Evolutionary conservation across 2,888 invertebrate species (phyloP).

Genomic region (Nephrotoma appendiculata): DNA sequence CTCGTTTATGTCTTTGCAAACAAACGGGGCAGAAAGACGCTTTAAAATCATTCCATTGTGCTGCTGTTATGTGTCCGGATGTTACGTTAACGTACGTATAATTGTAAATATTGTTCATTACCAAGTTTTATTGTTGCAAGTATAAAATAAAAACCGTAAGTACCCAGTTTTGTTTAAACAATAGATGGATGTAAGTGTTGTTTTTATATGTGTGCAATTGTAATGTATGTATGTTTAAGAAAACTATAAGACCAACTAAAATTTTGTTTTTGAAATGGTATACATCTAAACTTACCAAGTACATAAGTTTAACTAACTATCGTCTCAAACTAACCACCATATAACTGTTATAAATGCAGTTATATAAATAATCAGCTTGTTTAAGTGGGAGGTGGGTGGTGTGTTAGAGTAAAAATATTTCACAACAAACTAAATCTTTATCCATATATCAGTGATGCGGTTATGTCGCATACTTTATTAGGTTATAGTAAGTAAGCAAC

Average conservation of each 20-base stretch:
- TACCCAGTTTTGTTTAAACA: not conserved
- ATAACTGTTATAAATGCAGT: not conserved
- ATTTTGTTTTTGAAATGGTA: not conserved
- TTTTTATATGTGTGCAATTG: not conserved
- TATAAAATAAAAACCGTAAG: not conserved
- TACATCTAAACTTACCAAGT: not conserved
- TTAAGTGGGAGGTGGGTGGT: too few relatives aligned
- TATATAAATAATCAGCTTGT: not conserved
- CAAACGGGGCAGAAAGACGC: not conserved
- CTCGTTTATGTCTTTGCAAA: not conserved
- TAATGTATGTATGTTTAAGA: not conserved
- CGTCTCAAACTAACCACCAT: not conserved
- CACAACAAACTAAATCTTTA: too few relatives aligned
- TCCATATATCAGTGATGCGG: too few relatives aligned
- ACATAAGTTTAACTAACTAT: not conserved
- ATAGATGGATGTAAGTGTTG: not conserved
- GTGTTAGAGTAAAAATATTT: too few relatives aligned
- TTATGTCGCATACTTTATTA: too few relatives aligned
- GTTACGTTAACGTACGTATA: not conserved
- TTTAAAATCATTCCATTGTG: not conserved
- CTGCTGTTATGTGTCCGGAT: not conserved
- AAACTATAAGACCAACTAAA: not conserved
- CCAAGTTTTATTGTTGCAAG: not conserved
- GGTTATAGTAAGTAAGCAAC: too few relatives aligned
- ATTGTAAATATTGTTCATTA: not conserved